These are phyloP conservation scores for Lithobates sylvaticus DNA, from an alignment of 2,797 vertebrate genomes.

Conservation along the genomic window DNA sequence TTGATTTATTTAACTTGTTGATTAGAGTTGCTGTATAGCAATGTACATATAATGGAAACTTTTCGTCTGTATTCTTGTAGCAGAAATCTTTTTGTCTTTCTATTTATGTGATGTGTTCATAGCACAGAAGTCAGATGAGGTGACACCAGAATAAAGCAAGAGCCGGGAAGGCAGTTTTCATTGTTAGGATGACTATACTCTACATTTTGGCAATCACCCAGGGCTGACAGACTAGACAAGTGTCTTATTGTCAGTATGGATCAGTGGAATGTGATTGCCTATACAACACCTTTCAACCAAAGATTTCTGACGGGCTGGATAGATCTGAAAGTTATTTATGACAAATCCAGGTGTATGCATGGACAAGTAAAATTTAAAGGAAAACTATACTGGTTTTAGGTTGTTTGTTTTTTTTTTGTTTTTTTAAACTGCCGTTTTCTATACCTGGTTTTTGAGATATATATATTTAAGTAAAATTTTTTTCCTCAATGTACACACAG, in stretches of 20 bases:
- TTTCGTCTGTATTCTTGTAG: neutral
- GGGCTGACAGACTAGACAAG: conserved; percentile 42
- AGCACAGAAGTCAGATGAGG: conserved; percentile 35
- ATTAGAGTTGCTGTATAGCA: too few relatives aligned
- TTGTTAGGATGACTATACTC: conserved; percentile 16
- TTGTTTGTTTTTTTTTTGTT: too few relatives aligned
- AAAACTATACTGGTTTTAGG: too few relatives aligned
- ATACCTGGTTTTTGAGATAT: too few relatives aligned
- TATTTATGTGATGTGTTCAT: too few relatives aligned
- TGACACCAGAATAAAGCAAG: neutral
- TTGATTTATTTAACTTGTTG: neutral
- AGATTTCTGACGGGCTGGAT: neutral
- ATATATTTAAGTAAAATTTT: too few relatives aligned
- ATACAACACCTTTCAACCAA: neutral
- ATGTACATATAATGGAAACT: neutral
- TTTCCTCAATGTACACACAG: too few relatives aligned
- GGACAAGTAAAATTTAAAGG: too few relatives aligned
- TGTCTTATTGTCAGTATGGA: conserved; percentile 65
- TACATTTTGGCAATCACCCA: conserved; percentile 4
- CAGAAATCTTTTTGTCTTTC: too few relatives aligned
- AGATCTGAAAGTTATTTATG: neutral
- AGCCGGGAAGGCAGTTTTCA: conserved; percentile 6
- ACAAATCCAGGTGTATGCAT: too few relatives aligned
- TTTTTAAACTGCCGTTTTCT: too few relatives aligned
- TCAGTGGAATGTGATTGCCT: neutral